phyloP scores from a whole-genome alignment of 2,888 invertebrate species.

The Mylabris sibirica region DNA sequence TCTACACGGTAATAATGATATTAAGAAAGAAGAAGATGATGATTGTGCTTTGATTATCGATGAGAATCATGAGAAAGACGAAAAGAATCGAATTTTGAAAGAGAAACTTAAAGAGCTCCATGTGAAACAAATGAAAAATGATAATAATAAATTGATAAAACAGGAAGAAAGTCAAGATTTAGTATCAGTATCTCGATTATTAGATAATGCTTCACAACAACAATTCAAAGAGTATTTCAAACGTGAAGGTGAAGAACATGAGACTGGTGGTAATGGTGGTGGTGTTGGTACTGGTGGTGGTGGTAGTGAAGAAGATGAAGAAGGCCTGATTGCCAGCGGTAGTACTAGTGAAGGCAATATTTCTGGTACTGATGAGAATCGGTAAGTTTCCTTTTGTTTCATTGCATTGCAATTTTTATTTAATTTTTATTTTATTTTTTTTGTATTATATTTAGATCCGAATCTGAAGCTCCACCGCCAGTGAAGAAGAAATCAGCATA shows the following conservation, averaged over 20 bases:
- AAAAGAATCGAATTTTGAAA: conserved; percentile 47
- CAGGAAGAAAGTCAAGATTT: conserved; percentile 70
- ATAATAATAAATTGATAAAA: conserved; percentile 48
- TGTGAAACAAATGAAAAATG: conserved; percentile 36
- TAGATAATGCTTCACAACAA: conserved; percentile 75
- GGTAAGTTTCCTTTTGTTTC: conserved; percentile 61
- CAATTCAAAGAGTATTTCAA: conserved; percentile 73
- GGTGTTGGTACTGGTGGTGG: too few relatives aligned
- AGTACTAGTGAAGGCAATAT: conserved; percentile 83
- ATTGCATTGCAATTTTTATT: too few relatives aligned
- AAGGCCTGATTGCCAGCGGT: conserved; percentile 80
- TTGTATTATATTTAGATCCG: conserved; percentile 63
- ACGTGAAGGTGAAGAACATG: conserved; percentile 62
- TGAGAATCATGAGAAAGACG: conserved; percentile 64
- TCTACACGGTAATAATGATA: conserved; percentile 60
- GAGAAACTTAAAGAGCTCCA: conserved; percentile 46
- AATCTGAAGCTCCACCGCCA: conserved; percentile 66
- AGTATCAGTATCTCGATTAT: conserved; percentile 78
- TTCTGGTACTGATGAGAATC: conserved; percentile 84
- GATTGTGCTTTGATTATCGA: conserved; percentile 73
- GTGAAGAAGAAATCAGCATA: conserved; percentile 93
- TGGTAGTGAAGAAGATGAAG: conserved; percentile 74
- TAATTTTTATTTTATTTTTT: neutral
- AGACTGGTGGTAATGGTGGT: conserved; percentile 60
- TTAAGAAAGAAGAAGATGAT: conserved; percentile 70